Base-by-base conservation (phyloP, 2,888 invertebrate genomes). In the Chaetogeoica ovagalla region DNA sequence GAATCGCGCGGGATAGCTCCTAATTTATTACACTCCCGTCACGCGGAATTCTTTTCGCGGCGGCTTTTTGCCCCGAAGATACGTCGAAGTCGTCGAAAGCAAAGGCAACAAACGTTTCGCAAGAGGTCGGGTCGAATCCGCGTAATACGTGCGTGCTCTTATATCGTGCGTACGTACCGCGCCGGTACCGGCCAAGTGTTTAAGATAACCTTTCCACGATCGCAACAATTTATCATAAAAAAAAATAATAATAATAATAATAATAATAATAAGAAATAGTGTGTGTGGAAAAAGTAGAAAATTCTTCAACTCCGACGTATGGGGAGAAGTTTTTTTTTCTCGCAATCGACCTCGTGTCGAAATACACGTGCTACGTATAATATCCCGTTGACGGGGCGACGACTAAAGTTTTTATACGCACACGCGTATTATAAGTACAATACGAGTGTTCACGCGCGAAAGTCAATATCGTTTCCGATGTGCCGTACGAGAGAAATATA, bases 21-120 rank as follows among this genome's bases (percentile, higher is more conserved):
- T 62, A 69, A 77, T 77, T 77, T 77, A 77, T 77, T 59, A 77
- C 60, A 55, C 60, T 39, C 69, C 77, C 77, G 77, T 77, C 77
- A 77, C 69, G 77, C 69, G 77, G 37, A 60, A 69, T 69, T 68
- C 69, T 77, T 77, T 30, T 30, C 4, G n/a, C n/a, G n/a, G n/a
- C 30, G n/a, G 60, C 69, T 77, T 69, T 69, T 57, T 37, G 19
- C 30, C 30, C 30, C 30, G 30, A 30, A 30, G 2, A 69, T 62
- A 52, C 69, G 77, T 77, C 76, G 60, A 69, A 77, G 62, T 55
- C 65, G 17, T 65, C 52, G 62, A 73, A 37, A 39, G 65, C 55
- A 1, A 4, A 1, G 55, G 52, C 37, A 2, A 39, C 55, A n/a
- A 65, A 39, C 60, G 71, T 59, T 17, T 69, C 55, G 19, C 69